Percentiles rank a stretch among this genome's conserved stretches.
Conservation (phyloP, 2,888 invertebrate species). For the Leptinotarsa haldemani region DNA sequence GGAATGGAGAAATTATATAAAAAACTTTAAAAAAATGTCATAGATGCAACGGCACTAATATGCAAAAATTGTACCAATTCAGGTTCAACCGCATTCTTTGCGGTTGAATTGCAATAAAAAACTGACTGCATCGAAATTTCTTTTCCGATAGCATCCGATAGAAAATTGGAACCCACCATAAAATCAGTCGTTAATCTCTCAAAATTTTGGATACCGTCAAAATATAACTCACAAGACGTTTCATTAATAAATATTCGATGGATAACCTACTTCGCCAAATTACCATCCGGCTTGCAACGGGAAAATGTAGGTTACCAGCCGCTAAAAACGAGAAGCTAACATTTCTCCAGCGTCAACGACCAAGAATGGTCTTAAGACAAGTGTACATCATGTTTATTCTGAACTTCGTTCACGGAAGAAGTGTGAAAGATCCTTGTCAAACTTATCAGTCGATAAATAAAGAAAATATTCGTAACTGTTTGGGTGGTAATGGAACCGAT, state of each 20-base stretch:
- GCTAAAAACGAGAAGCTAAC: conserved; percentile 29
- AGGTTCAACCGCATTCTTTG: no score
- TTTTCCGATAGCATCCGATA: no score
- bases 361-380: conserved; percentile 43
- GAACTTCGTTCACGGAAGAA: conserved; percentile 17
- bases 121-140: no score
- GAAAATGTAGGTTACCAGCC: conserved; percentile 38
- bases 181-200: no score
- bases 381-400: conserved; percentile 34
- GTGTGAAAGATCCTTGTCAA: conserved; percentile 29
- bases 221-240: neutral
- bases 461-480: conserved; percentile 47
- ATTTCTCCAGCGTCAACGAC: conserved; percentile 37
- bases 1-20: no score
- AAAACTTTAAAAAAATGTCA: no score
- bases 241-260: neutral
- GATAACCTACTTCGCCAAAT: neutral
- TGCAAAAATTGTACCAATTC: no score
- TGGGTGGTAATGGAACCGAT: conserved; percentile 9
- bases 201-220: no score
- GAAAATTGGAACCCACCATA: no score
- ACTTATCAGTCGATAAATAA: conserved; percentile 42
- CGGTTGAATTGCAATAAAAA: no score
- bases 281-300: neutral
- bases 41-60: no score